phyloP scores from a whole-genome alignment of 2,888 invertebrate genomes.

The Trachelus stipa region DNA sequence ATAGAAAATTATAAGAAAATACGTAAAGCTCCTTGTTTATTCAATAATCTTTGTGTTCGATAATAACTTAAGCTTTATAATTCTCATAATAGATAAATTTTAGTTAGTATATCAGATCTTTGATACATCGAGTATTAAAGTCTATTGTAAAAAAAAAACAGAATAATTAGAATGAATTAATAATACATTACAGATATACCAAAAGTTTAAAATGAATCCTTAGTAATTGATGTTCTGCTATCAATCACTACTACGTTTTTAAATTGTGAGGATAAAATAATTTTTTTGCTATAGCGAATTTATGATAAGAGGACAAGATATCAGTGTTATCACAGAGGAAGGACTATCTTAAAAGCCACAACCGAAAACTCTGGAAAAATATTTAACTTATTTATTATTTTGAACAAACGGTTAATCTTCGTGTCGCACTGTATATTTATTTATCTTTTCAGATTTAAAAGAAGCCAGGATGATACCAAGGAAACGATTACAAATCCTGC shows the following conservation, averaged over 20 bases:
- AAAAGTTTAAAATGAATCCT: too few species aligned
- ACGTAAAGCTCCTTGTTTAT: not conserved
- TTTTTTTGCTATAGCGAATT: not conserved
- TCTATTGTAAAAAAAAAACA: not conserved
- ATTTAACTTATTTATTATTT: not conserved
- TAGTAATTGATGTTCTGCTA: not conserved
- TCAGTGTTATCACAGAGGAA: not conserved
- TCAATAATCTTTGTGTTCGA: not conserved
- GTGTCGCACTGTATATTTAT: not conserved
- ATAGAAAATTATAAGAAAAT: not conserved
- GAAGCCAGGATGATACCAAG: constrained; percentile 39
- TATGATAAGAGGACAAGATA: not conserved
- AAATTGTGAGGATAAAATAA: not conserved
- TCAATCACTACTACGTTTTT: not conserved
- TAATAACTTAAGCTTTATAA: not conserved
- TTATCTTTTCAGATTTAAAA: not conserved
- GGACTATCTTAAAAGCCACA: not conserved
- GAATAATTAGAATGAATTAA: not conserved
- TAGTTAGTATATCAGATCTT: not conserved
- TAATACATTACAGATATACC: not conserved
- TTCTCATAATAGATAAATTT: not conserved
- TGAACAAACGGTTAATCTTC: not conserved
- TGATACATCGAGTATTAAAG: not conserved
- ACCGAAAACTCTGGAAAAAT: not conserved
- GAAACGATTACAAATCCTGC: constrained; percentile 37